phyloP scores from a whole-genome alignment of 2,797 vertebrate species.

The Eulemur rubriventer region DNA sequence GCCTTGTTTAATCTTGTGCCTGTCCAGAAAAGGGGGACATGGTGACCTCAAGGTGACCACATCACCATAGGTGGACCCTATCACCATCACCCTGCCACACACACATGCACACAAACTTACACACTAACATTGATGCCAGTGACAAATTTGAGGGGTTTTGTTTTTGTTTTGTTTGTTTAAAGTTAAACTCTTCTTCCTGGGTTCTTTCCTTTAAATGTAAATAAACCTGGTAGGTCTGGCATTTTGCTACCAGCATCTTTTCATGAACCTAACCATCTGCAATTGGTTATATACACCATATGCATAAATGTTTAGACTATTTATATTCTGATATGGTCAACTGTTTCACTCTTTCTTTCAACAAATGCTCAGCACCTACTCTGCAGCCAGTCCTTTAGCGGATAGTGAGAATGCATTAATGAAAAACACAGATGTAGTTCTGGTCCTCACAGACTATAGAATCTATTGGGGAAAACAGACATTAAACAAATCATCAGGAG shows the following conservation, averaged over 20 bases:
- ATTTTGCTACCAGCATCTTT: not conserved
- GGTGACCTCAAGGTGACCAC: not conserved
- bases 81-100: not conserved
- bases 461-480: not conserved
- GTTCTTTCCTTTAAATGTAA: not conserved
- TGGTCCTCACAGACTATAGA: not conserved
- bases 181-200: not conserved
- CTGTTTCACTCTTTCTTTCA: slow-evolving; percentile 34
- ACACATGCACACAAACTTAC: not conserved
- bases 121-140: not conserved
- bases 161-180: not conserved
- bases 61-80: not conserved
- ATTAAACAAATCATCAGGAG: not conserved
- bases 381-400: not conserved
- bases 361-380: not conserved
- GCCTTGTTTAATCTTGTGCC: not conserved
- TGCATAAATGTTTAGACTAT: not conserved
- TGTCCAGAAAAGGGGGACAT: not conserved
- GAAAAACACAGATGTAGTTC: not conserved
- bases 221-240: not conserved
- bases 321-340: not conserved
- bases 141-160: not conserved
- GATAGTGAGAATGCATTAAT: not conserved
- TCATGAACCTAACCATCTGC: not conserved
- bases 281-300: not conserved